Base-by-base conservation (phyloP, 2,797 vertebrate species). In the Urophycis tenuis region DNA sequence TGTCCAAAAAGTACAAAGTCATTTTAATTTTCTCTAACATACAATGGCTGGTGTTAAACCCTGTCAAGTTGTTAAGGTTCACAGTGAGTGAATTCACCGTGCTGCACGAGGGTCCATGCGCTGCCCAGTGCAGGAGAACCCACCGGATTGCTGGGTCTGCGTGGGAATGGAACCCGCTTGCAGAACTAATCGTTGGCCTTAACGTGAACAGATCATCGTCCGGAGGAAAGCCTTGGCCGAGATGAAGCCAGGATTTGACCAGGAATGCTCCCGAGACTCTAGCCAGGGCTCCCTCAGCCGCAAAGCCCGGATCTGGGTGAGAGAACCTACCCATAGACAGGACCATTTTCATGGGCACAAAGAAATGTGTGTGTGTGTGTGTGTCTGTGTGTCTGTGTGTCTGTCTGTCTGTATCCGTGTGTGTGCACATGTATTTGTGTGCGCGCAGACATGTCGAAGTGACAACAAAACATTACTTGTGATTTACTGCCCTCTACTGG, bases 1-100 rank as follows among this genome's bases (percentile, higher is more conserved):
- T 11, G 90, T 98, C 79, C 94, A 97, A 80, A 98, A 97, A 92
- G 97, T 98, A 89, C 76, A 86, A 70, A 22, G 12, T n/a, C 1
- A n/a, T 32, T 70, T 73, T 64, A 0, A n/a, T n/a, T n/a, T n/a
- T n/a, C 9, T 1, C n/a, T 22, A n/a, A 53, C 49, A 53, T 22
- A n/a, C 49, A 53, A n/a, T n/a, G 19, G n/a, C 5, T 53, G 2
- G 36, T 39, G 8, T 39, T 11, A 39, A 39, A 39, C 7, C 36
- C 8, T 39, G 14, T 39, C 9, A 39, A 41, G 39, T 41, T 53
- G 6, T 53, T 19, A 53, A 3, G 19, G 6, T 2, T 19, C 17
- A 53, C 12, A 53, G 45, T 45, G 45, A 53, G 45, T 53, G 19
- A 53, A 53, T 41, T 41, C 11, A 41, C 39, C 17, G 39, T 14